Evolutionary conservation across 2,888 invertebrate genomes (phyloP), one percentile per base, ranked within the genome.

Genomic region (Hemaris fuciformis): DNA sequence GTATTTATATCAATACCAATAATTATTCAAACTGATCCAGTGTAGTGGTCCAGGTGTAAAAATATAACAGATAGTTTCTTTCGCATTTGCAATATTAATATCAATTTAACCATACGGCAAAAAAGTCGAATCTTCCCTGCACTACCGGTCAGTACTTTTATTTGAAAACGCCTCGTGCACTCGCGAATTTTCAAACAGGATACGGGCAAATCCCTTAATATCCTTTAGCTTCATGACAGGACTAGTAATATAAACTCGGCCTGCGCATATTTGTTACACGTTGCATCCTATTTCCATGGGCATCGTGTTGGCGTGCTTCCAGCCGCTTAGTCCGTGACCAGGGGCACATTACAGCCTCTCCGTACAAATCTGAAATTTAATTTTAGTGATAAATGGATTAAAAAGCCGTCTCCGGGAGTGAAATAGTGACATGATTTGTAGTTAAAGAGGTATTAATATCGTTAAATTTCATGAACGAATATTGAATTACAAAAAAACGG

Each of bases 321-420:
- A 76, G 69, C 65, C 65, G 64, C 57, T 25, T 63, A 56, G 65
- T 63, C 61, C 74, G 72, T 73, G 72, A 74, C 74, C 70, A 64
- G 68, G 38, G 62, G 70, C 67, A 65, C 64, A 66, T 70, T 71
- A 68, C 64, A 62, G 64, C 66, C 64, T 22, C n/a, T 5, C 64
- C 69, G 71, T 70, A 72, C 74, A 73, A 75, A 72, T 75, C 68
- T 64, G 68, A 67, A 76, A 74, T 77, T 77, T 74, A 75, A 79
- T 79, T 76, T 79, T 43, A 65, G 64, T 71, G 74, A 82, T 77
- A 76, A 79, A 82, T 83, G 78, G 75, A 75, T 80, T 77, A 75
- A 77, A 78, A 76, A 71, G 63, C 66, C 64, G 64, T 68, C 71
- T 66, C 31, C 31, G 20, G 1, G 53, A 5, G n/a, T 60, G 57